Conservation (phyloP, 37 sponge, comb jelly and placozoan species). For the Haliclona indistincta region DNA sequence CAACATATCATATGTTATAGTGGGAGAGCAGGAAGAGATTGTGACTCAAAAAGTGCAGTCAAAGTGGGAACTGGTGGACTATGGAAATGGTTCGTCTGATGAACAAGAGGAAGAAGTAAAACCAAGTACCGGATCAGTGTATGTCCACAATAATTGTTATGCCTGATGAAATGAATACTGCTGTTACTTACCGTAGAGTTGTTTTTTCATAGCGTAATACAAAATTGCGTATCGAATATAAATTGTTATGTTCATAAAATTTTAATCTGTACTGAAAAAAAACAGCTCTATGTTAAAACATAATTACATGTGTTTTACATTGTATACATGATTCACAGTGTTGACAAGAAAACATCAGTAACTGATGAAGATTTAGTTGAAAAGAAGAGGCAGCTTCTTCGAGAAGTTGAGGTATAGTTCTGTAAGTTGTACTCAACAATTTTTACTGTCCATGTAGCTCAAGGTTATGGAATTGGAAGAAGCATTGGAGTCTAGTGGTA, state of each 20-base stretch:
- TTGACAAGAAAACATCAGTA: conserved; percentile 21
- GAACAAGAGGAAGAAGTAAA: conserved; percentile 2
- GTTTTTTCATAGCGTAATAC: no score
- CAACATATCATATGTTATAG: neutral
- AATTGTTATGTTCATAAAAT: no score
- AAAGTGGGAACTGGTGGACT: conserved; percentile 68
- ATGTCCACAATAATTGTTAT: neutral
- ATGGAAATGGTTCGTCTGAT: conserved; percentile 56
- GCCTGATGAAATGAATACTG: conserved; percentile 1
- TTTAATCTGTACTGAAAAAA: no score
- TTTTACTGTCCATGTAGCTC: conserved; percentile 20
- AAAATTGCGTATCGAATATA: no score
- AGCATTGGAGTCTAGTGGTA: conserved; percentile 67
- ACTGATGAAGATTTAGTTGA: conserved; percentile 56
- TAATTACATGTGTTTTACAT: no score
- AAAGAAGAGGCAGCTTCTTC: conserved; percentile 62
- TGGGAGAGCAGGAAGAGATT: no score
- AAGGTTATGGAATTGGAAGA: conserved; percentile 74
- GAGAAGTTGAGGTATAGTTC: conserved; percentile 69
- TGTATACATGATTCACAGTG: neutral
- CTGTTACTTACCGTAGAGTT: no score
- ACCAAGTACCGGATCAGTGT: neutral
- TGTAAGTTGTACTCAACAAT: neutral
- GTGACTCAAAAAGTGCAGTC: no score
- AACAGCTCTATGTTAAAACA: no score